Percentiles rank a stretch among this genome's conserved stretches.
Evolutionary conservation across 2,888 invertebrate genomes (phyloP).

Genomic region (Perithous albicinctus): DNA sequence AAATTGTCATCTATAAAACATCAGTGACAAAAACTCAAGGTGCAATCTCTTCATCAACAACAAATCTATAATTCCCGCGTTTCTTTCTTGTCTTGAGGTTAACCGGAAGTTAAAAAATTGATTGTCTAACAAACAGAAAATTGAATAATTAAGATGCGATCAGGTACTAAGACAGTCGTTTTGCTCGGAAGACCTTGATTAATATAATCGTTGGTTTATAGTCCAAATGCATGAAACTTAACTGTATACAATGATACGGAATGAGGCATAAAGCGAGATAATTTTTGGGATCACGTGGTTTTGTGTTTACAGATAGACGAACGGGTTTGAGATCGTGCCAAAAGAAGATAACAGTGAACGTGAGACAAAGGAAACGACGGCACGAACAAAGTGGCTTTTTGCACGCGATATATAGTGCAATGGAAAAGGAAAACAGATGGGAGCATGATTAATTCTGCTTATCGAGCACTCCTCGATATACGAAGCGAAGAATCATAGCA

Average conservation of each 20-base stretch:
- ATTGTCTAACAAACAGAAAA: background rate
- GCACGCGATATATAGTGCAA: slow-evolving; percentile 8
- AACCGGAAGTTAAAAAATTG: too few relatives aligned
- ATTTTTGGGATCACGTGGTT: slow-evolving; percentile 49
- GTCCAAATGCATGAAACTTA: slow-evolving; percentile 14
- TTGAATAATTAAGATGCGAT: background rate
- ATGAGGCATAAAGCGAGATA: slow-evolving; percentile 25
- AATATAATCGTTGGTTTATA: slow-evolving; percentile 33
- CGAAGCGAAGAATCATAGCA: slow-evolving; percentile 14
- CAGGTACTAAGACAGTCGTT: background rate
- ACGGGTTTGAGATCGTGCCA: slow-evolving; percentile 54
- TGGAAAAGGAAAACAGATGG: slow-evolving; percentile 25
- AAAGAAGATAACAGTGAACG: slow-evolving; percentile 46
- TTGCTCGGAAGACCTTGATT: slow-evolving; percentile 20
- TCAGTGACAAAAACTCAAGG: too few relatives aligned
- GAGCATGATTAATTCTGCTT: slow-evolving; percentile 50
- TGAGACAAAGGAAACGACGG: slow-evolving; percentile 60
- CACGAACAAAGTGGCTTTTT: slow-evolving; percentile 50
- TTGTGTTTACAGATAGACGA: slow-evolving; percentile 55
- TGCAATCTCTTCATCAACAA: too few relatives aligned
- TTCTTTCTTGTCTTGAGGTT: too few relatives aligned
- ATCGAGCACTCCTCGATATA: slow-evolving; percentile 39
- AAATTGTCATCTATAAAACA: too few relatives aligned
- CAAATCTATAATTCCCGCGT: too few relatives aligned
- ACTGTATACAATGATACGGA: background rate